A percentile compares a stretch with the other conserved stretches of the same genome.
These are phyloP conservation scores for Carassius auratus DNA, from an alignment of 2,113 vertebrate species.

Conservation along the genomic window DNA sequence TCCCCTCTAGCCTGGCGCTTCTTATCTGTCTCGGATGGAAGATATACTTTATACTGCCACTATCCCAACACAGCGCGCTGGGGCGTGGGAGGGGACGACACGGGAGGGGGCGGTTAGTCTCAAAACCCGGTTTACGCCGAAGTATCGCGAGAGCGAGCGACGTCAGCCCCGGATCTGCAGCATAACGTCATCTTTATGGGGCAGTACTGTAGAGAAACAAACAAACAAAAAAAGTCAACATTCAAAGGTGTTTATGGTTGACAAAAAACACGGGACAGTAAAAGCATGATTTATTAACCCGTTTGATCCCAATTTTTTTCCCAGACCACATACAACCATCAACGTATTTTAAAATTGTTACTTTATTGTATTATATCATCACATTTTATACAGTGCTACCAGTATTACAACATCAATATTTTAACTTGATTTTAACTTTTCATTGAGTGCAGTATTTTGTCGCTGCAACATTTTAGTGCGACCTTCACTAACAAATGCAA, in stretches of 20 bases:
- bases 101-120: constrained; percentile 26
- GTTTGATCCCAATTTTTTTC: too few relatives aligned
- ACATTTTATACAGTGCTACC: too few relatives aligned
- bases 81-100: constrained; percentile 81
- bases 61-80: constrained; percentile 87
- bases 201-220: constrained; percentile 9
- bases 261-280: not conserved
- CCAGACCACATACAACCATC: too few relatives aligned
- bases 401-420: too few relatives aligned
- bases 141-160: constrained; percentile 71
- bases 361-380: too few relatives aligned
- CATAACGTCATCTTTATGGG: constrained; percentile 69
- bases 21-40: constrained; percentile 77
- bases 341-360: too few relatives aligned
- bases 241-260: not conserved
- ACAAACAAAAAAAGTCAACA: not conserved
- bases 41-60: constrained; percentile 84
- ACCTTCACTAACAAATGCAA: too few relatives aligned
- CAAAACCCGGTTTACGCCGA: constrained; percentile 40
- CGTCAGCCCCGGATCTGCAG: constrained; percentile 67
- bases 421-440: too few relatives aligned
- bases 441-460: too few relatives aligned
- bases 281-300: too few relatives aligned
- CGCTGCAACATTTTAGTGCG: too few relatives aligned
- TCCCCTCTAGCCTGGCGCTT: constrained; percentile 84